Base-by-base conservation (phyloP, 23 tunicate genomes). In the Trididemnum clinides region DNA sequence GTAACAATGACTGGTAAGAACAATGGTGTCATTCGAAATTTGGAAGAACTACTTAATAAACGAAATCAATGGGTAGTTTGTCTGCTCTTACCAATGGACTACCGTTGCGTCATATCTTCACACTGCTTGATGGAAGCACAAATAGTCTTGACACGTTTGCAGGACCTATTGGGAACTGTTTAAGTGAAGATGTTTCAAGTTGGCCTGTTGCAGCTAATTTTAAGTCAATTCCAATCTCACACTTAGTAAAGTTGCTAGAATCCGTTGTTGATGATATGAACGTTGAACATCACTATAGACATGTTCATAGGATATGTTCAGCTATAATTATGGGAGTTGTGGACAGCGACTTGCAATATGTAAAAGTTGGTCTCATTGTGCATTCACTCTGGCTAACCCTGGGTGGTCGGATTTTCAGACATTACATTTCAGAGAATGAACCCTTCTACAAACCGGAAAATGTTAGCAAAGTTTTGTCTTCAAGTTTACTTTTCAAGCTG, bases 91-190 rank as follows among this genome's bases (percentile, higher is more conserved):
- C 6, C 70, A 62, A 62, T 62, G 70, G n/a, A 62, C 70, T 62
- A 18, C 70, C 25, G 23, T 62, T 62, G 70, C 70, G 70, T 26
- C 70, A 62, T 62, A 23, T 62, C n/a, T n/a, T n/a, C n/a, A n/a
- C n/a, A n/a, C n/a, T n/a, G n/a, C 26, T 62, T 62, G 70, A 62
- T 62, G 70, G 70, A 10, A 62, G 22, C 23, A 62, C 25, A 10
- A 62, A 5, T 5, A 62, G 70, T 22, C 25, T 26, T 5, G 70
- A 62, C 27, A 12, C 26, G 26, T 62, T 62, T 21, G 15, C 26
- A 18, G 70, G 70, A 62, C 70, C 25, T 10, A 62, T 62, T 18
- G 70, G 70, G 25, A 62, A 62, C 6, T 20, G 27, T 18, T 62
- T 62, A 62, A 62, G n/a, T 22, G 27, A 20, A 20, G n/a, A 22